phyloP scores from a whole-genome alignment of 2,797 vertebrate species.

The Anisognathus igniventris region DNA sequence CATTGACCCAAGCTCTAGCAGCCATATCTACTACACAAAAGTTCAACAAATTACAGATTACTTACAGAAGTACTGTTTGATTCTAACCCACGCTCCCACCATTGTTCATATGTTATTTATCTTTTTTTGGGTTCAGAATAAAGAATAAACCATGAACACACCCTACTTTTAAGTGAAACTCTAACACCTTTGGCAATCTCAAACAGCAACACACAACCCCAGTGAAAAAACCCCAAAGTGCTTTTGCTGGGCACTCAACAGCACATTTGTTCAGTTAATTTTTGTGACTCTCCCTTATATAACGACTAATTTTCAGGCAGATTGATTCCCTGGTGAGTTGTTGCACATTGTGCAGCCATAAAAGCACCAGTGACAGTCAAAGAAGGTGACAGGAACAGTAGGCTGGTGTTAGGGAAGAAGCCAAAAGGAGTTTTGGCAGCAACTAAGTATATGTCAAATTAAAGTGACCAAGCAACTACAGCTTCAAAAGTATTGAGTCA shows the following conservation, averaged over 20 bases:
- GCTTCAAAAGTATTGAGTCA: conserved; percentile 63
- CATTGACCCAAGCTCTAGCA: not conserved
- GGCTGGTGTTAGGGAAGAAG: conserved; percentile 54
- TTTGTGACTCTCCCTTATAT: conserved; percentile 19
- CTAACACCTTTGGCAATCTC: not conserved
- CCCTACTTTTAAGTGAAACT: not conserved
- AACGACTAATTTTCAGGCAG: conserved; percentile 35
- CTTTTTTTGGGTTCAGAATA: not conserved
- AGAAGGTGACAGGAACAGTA: conserved; percentile 58
- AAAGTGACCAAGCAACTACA: conserved; percentile 56
- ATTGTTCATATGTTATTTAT: not conserved
- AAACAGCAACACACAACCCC: not conserved
- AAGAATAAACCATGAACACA: not conserved
- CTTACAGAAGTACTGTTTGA: not conserved
- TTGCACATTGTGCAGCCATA: conserved; percentile 51
- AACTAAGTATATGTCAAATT: conserved; percentile 25
- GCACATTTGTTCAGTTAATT: conserved; percentile 7
- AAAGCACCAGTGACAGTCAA: conserved; percentile 42
- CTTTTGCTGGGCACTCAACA: not conserved
- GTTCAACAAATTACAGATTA: not conserved
- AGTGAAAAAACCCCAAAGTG: not conserved
- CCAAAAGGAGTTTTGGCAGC: conserved; percentile 64
- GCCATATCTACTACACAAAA: not conserved
- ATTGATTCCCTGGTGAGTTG: conserved; percentile 48
- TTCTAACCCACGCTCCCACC: not conserved